These are phyloP conservation scores for Sceloporus undulatus DNA, from an alignment of 2,113 vertebrate genomes.

Conservation along the genomic window DNA sequence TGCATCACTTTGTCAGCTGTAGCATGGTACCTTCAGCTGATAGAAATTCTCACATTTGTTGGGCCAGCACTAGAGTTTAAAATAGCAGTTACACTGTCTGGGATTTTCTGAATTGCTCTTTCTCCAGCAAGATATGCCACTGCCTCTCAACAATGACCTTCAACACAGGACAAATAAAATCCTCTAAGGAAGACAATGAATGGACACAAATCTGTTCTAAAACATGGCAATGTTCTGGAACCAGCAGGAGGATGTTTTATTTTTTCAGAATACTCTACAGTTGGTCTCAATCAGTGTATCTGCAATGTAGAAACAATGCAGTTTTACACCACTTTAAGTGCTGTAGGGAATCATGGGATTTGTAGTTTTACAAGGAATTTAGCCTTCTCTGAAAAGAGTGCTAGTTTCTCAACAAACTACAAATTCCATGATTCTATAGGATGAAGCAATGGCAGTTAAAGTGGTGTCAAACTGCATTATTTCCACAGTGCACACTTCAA, in stretches of 20 bases:
- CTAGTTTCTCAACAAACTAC: too few relatives aligned
- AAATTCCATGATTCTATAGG: too few relatives aligned
- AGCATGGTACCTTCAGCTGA: neutral
- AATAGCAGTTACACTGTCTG: neutral
- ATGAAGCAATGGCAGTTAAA: too few relatives aligned
- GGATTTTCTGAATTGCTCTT: neutral
- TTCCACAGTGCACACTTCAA: neutral
- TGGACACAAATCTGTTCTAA: neutral
- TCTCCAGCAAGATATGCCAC: neutral
- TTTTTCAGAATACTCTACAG: neutral
- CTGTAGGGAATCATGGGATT: too few relatives aligned
- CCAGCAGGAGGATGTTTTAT: neutral
- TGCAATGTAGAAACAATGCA: too few relatives aligned
- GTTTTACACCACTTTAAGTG: too few relatives aligned
- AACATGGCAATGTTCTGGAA: neutral
- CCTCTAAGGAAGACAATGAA: too few relatives aligned
- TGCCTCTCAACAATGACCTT: neutral
- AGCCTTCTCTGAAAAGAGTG: too few relatives aligned
- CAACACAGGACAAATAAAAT: neutral
- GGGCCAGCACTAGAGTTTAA: too few relatives aligned
- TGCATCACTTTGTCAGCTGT: too few relatives aligned
- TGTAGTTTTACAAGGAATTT: too few relatives aligned
- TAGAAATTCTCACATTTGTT: neutral
- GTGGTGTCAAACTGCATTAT: too few relatives aligned
- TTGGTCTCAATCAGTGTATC: neutral